Evolutionary conservation across 1,140 invertebrate species (phyloP).

Genomic region (Bicyclus anynana): DNA sequence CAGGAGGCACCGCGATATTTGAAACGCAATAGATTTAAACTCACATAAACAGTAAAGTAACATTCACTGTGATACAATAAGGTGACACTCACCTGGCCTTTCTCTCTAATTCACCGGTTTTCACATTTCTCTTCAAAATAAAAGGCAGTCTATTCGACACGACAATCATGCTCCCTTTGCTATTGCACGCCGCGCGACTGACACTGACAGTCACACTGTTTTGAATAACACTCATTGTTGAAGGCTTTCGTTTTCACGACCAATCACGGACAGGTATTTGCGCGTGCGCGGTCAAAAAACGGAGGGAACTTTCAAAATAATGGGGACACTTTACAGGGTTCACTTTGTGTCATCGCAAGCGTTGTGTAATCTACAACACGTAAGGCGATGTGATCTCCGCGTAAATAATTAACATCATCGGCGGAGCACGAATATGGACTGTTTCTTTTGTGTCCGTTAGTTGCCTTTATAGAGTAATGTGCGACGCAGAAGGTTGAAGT

Average conservation of each 20-base stretch:
- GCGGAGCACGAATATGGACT: conserved; percentile 63
- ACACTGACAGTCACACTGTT: conserved; percentile 37
- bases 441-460: conserved; percentile 55
- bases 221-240: conserved; percentile 59
- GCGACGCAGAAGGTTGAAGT: conserved; percentile 61
- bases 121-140: conserved; percentile 86
- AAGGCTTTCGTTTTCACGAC: conserved; percentile 46
- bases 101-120: conserved; percentile 84
- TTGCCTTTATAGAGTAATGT: conserved; percentile 70
- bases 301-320: conserved; percentile 56
- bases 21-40: neutral
- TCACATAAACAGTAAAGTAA: too few relatives aligned
- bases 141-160: conserved; percentile 94
- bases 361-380: conserved; percentile 26
- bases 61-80: too few relatives aligned
- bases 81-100: conserved; percentile 90
- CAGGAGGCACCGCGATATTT: conserved; percentile 7
- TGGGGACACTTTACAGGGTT: conserved; percentile 34
- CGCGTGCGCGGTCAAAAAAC: conserved; percentile 58
- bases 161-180: conserved; percentile 88
- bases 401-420: conserved; percentile 59
- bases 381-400: conserved; percentile 27
- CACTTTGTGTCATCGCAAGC: conserved; percentile 46
- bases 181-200: conserved; percentile 68
- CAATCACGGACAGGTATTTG: conserved; percentile 50